Base-by-base conservation (phyloP, 2,888 invertebrate species). In the Pyrgus malvae region DNA sequence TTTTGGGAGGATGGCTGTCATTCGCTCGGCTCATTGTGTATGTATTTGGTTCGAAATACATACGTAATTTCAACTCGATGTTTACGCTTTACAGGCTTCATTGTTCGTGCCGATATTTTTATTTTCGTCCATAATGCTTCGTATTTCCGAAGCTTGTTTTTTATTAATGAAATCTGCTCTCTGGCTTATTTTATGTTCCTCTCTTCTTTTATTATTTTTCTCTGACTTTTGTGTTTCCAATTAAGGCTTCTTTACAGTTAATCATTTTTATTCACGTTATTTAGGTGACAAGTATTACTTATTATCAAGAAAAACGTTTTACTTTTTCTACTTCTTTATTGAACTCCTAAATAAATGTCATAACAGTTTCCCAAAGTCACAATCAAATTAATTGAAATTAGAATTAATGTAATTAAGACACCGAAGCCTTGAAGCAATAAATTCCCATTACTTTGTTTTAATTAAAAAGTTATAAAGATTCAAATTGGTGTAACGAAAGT, bases 31-130 rank as follows among this genome's bases (percentile, higher is more conserved):
- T 80, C 77, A 74, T 77, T 76, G 74, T 68, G 63, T 75, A 69
- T 72, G 73, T 78, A 74, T 72, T 76, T 64, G 67, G 73, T 69
- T 67, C 63, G 72, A 78, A 73, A 77, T 80, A 73, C 62, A 64
- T 53, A 60, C 57, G 70, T 63, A 68, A 69, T 70, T 75, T 69
- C 67, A 14, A 19, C 29, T 46, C 16, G 31, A 41, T 23, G 31
- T 27, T 49, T 31, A 14, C 42, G 29, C 42, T 27, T 29, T 44
- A 44, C n/a, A 17, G 29, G 5, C 27, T 12, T 48, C 37, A 38
- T 17, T 38, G 19, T 19, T 27, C 33, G 14, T 14, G 23, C 31
- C 14, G 12, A 11, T 29, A 12, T 40, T 12, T 17, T 21, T 29
- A 11, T 29, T 3, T 23, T 14, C 3, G 9, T 19, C 9, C 5